These are phyloP conservation scores for Malurus cyaneus DNA, from an alignment of 2,113 vertebrate species.

Conservation along the genomic window DNA sequence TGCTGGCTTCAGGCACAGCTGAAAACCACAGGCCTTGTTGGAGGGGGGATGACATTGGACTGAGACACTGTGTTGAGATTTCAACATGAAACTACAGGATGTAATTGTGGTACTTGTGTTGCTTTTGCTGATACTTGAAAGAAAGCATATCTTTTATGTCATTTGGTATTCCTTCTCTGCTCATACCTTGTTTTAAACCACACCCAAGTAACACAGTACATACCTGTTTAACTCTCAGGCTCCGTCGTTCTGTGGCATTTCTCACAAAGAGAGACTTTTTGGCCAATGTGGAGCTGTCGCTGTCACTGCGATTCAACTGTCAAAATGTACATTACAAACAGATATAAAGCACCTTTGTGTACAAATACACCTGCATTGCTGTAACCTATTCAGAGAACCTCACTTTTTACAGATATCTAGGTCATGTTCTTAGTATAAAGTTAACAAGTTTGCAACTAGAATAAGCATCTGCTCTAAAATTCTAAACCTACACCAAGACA, in stretches of 20 bases:
- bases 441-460: not conserved
- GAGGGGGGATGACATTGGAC: not conserved
- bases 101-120: not conserved
- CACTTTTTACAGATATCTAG: not conserved
- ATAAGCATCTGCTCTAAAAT: not conserved
- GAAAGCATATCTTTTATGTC: not conserved
- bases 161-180: not conserved
- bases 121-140: not conserved
- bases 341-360: not conserved
- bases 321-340: not conserved
- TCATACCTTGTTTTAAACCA: not conserved
- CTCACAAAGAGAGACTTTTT: constrained; percentile 84
- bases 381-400: not conserved
- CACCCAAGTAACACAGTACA: not conserved
- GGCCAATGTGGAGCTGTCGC: constrained; percentile 84
- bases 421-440: not conserved
- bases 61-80: not conserved
- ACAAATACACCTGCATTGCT: not conserved
- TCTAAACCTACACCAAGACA: not conserved
- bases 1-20: not conserved
- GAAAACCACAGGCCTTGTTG: not conserved
- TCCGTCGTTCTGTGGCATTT: constrained; percentile 80
- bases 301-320: constrained; percentile 86
- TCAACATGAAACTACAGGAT: not conserved
- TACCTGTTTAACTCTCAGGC: constrained; percentile 83